Evolutionary conservation across 2,113 vertebrate species (phyloP).

Genomic region (Protobothrops mucrosquamatus): DNA sequence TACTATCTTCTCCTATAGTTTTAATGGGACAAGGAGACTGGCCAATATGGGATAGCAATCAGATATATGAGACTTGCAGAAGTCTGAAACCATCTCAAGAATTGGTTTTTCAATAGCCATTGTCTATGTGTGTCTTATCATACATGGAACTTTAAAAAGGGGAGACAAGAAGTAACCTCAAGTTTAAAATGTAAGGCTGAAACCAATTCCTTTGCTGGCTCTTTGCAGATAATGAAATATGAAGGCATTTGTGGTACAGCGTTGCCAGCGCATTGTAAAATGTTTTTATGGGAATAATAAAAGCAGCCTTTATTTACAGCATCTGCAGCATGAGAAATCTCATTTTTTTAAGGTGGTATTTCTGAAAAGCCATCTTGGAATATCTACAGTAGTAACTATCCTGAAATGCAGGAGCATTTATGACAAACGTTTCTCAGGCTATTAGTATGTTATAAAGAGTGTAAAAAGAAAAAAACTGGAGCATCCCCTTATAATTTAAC

Average conservation of each 20-base stretch:
- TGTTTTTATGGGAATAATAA: neutral
- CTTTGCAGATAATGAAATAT: neutral
- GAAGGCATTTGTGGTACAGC: neutral
- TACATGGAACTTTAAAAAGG: neutral
- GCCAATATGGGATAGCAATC: neutral
- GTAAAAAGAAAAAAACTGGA: fast-evolving
- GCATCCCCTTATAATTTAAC: fast-evolving
- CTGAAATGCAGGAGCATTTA: neutral
- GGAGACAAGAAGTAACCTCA: too few relatives aligned
- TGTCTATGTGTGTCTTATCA: neutral
- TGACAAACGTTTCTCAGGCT: neutral
- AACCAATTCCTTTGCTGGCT: neutral
- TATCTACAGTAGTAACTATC: neutral
- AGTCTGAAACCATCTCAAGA: neutral
- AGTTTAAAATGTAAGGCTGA: neutral
- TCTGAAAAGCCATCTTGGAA: neutral
- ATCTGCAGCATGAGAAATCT: fast-evolving
- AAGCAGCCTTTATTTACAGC: neutral
- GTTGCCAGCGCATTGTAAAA: neutral
- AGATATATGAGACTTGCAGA: too few relatives aligned
- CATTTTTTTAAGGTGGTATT: neutral
- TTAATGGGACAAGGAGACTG: neutral
- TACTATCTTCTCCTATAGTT: neutral
- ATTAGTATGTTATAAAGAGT: neutral
- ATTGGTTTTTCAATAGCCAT: neutral